Percentiles rank a stretch among this genome's conserved stretches.
phyloP scores from a whole-genome alignment of 2,888 invertebrate genomes.

The Chymomyza amoena region DNA sequence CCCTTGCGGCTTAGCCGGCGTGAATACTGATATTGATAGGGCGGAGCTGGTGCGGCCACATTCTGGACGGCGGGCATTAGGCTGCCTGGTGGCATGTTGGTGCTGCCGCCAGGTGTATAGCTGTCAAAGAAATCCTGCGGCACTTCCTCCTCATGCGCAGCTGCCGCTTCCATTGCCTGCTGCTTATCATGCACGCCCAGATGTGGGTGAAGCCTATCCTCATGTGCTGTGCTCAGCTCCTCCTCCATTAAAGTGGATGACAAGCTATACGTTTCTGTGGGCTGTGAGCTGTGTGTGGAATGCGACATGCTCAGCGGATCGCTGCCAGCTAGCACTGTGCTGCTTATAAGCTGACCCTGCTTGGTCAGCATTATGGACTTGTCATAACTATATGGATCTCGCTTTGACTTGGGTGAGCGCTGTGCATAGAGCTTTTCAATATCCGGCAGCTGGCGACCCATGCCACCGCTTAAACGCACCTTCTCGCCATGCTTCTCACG shows the following conservation, averaged over 20 bases:
- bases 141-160: constrained; percentile 64
- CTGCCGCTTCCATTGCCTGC: constrained; percentile 29
- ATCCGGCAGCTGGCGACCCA: constrained; percentile 75
- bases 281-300: constrained; percentile 41
- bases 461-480: constrained; percentile 51
- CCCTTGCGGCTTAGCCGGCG: constrained; percentile 75
- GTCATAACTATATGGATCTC: constrained; percentile 67
- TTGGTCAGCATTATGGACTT: constrained; percentile 39
- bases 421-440: constrained; percentile 75
- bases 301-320: constrained; percentile 58
- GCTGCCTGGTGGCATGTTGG: constrained; percentile 44
- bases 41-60: constrained; percentile 41
- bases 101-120: constrained; percentile 67
- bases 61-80: constrained; percentile 36
- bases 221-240: constrained; percentile 1
- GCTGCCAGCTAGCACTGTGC: constrained; percentile 58
- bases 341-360: constrained; percentile 17
- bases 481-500: constrained; percentile 73
- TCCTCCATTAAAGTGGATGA: constrained; percentile 42
- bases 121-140: constrained; percentile 73
- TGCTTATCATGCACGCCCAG: not conserved
- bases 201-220: constrained; percentile 11
- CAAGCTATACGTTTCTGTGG: constrained; percentile 63
- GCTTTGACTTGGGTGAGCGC: constrained; percentile 72
- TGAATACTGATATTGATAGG: constrained; percentile 76